A percentile compares a stretch with the other conserved stretches of the same genome.
phyloP scores from a whole-genome alignment of 2,113 vertebrate species.

The Ophthalmolycus amberensis region DNA sequence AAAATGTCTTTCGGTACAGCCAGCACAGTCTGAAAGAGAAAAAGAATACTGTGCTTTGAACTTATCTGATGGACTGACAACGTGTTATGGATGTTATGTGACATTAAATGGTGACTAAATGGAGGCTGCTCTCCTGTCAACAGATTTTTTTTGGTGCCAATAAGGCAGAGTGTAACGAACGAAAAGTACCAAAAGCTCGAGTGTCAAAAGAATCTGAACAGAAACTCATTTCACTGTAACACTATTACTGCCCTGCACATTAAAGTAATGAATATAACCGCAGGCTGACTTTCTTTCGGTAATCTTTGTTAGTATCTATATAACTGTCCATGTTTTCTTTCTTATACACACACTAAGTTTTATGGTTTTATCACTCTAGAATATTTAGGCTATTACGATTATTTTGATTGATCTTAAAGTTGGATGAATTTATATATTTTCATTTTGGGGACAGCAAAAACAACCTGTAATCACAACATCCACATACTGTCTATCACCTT shows the following conservation, averaged over 20 bases:
- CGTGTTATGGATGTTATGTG: constrained; percentile 19
- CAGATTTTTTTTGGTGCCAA: constrained; percentile 2
- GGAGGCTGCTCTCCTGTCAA: constrained; percentile 56
- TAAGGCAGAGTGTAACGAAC: not conserved
- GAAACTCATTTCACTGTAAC: not conserved
- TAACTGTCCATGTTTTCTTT: not conserved
- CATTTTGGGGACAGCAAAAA: not conserved
- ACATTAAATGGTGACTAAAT: constrained; percentile 41
- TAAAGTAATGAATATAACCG: not conserved
- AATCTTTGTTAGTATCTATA: not conserved
- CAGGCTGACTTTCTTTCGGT: not conserved
- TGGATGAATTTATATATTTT: not conserved
- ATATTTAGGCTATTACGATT: not conserved
- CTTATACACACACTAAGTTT: not conserved
- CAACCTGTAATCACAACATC: not conserved
- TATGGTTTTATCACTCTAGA: not conserved
- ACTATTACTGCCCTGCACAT: not conserved
- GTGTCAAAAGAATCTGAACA: not conserved
- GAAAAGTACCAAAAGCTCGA: not conserved
- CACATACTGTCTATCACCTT: not conserved
- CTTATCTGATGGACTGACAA: not conserved
- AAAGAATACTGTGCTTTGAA: not conserved
- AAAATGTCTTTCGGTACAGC: not conserved
- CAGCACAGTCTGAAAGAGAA: not conserved
- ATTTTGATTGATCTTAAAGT: not conserved